A percentile compares a stretch with the other conserved stretches of the same genome.
Evolutionary conservation across 37 sponge, comb jelly and placozoan genomes (phyloP).

Genomic region (Halisarca cf. caerulea): DNA sequence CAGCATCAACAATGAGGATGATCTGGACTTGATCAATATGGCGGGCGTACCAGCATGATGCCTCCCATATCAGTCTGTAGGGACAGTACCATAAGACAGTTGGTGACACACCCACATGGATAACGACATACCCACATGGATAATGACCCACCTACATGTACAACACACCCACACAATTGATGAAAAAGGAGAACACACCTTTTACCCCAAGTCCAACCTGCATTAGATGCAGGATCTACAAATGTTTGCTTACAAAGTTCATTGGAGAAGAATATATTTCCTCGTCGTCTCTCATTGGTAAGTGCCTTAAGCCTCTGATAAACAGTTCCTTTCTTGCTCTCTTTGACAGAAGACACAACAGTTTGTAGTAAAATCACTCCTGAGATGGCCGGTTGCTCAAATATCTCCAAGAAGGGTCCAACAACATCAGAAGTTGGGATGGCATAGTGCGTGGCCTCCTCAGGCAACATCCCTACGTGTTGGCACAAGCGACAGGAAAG

Average conservation of each 20-base stretch:
- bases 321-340: background rate
- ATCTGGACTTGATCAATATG: constrained; percentile 35
- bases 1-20: background rate
- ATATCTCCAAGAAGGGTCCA: constrained; percentile 50
- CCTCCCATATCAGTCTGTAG: constrained; percentile 26
- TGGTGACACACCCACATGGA: too few relatives aligned
- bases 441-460: constrained; percentile 46
- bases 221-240: background rate
- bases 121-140: too few relatives aligned
- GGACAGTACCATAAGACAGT: background rate
- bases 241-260: background rate
- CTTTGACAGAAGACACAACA: constrained; percentile 37
- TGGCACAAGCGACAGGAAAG: too few relatives aligned
- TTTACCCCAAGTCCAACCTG: background rate
- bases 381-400: constrained; percentile 46
- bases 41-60: constrained; percentile 54
- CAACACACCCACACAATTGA: too few relatives aligned
- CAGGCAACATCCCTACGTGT: constrained; percentile 19
- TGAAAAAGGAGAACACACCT: background rate
- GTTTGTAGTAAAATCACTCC: constrained; percentile 59
- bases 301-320: background rate
- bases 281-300: background rate
- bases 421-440: constrained; percentile 49
- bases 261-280: constrained; percentile 15
- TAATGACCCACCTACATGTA: too few relatives aligned